Base-by-base conservation (phyloP, 2,888 invertebrate species). In the Sepioteuthis lessoniana region DNA sequence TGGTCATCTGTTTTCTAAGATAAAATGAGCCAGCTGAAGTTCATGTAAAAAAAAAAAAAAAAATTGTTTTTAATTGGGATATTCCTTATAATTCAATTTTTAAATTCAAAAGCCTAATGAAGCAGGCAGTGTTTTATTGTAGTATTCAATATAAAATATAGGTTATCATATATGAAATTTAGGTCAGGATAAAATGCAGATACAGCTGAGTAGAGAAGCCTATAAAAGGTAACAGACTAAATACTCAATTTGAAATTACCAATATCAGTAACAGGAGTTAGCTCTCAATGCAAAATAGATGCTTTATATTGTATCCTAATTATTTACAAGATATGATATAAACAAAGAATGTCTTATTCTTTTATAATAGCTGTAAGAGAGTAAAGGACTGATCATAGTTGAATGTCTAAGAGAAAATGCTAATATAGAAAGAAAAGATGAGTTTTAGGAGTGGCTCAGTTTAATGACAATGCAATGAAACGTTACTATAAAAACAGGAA, bases 111-210 rank as follows among this genome's bases (percentile, higher is more conserved):
- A 76, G n/a, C 4, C 76, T 35, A n/a, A 76, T 76, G 19, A 76
- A n/a, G n/a, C n/a, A n/a, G 76, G 4, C 76, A 76, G 16, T 16
- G 76, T 13, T n/a, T 76, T 76, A 50, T 50, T 50, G 21, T 21
- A 55, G 25, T 76, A 76, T n/a, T 76, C n/a, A 76, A n/a, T 16
- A 0, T 13, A 76, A 76, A 76, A n/a, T 76, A 76, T 76, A n/a
- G n/a, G n/a, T n/a, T 76, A 76, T n/a, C n/a, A n/a, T n/a, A 13
- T n/a, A 13, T n/a, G 16, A 76, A 76, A 35, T n/a, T 25, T n/a
- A 76, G 76, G 76, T 76, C 76, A 76, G n/a, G n/a, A n/a, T 76
- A 76, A 76, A n/a, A 76, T 76, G 76, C 76, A 76, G 76, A 76
- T n/a, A 76, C 25, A 13, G n/a, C n/a, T 16, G 13, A n/a, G 35